phyloP scores from a whole-genome alignment of 2,888 invertebrate species.

The Notocelia uddmanniana region DNA sequence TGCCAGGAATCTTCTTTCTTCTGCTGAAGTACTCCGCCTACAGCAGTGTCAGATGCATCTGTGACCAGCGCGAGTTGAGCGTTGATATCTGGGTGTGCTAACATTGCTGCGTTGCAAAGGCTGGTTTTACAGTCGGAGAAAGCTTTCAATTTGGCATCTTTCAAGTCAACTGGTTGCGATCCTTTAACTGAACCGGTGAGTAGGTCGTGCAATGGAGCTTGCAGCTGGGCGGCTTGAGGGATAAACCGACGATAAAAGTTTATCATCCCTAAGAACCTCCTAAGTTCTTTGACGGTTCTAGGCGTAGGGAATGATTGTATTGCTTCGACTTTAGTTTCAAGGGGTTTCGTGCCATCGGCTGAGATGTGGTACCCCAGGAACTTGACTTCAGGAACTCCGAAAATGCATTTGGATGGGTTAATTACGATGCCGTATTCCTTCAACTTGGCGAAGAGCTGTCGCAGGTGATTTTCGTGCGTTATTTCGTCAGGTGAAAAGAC shows the following conservation, averaged over 20 bases:
- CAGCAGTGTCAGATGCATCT: constrained; percentile 59
- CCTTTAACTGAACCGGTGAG: constrained; percentile 50
- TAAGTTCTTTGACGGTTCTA: constrained; percentile 22
- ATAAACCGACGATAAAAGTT: no score
- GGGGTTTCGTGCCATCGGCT: constrained; percentile 3
- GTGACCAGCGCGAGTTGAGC: constrained; percentile 51
- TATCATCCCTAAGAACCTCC: no score
- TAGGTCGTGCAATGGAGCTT: no score
- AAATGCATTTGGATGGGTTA: no score
- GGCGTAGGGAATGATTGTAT: constrained; percentile 5
- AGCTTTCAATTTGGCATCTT: constrained; percentile 38
- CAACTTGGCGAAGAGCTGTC: constrained; percentile 8
- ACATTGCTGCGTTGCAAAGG: constrained; percentile 49
- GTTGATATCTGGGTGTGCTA: constrained; percentile 52
- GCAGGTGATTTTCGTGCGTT: constrained; percentile 10
- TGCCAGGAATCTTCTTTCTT: constrained; percentile 49
- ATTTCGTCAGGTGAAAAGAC: background rate
- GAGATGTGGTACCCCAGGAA: constrained; percentile 6
- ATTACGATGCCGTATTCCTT: constrained; percentile 13
- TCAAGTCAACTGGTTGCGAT: constrained; percentile 49
- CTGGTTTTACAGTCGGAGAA: constrained; percentile 49
- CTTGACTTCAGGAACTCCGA: background rate
- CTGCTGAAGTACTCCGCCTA: constrained; percentile 62
- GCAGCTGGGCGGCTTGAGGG: no score
- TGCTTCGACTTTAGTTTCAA: no score